Conservation (phyloP, 2,113 vertebrate genomes). For the Epinephelus fuscoguttatus region DNA sequence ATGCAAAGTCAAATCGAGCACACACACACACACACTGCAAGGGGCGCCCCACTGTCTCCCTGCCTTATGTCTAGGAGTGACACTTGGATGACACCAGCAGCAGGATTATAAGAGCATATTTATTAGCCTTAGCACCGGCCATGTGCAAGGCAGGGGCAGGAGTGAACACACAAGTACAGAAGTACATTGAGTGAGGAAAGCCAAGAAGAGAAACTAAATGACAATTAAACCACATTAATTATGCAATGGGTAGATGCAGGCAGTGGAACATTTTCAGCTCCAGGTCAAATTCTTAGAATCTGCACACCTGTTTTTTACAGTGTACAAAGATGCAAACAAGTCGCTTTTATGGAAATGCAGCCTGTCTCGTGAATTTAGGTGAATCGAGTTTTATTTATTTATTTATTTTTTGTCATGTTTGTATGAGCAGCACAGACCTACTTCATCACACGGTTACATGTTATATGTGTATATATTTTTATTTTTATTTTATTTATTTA, state of each 20-base stretch:
- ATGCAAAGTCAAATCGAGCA: constrained; percentile 61
- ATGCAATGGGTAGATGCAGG: constrained; percentile 35
- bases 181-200: constrained; percentile 29
- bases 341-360: no score
- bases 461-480: no score
- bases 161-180: constrained; percentile 49
- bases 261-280: constrained; percentile 2
- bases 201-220: constrained; percentile 39
- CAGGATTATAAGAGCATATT: constrained; percentile 81
- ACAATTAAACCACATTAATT: constrained; percentile 52
- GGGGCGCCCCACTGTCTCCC: constrained; percentile 68
- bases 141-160: constrained; percentile 49
- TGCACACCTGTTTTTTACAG: background rate
- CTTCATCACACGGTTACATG: no score
- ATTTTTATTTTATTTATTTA: no score
- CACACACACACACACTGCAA: constrained; percentile 43
- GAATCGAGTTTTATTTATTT: no score
- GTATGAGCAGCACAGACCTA: no score
- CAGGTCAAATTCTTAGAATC: constrained; percentile 2
- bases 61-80: constrained; percentile 80
- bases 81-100: constrained; percentile 84
- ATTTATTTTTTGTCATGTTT: no score
- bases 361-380: no score
- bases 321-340: no score
- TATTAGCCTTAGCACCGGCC: constrained; percentile 69